These are phyloP conservation scores for Chloroclystis v-ata DNA, from an alignment of 2,888 invertebrate species.

Conservation along the genomic window DNA sequence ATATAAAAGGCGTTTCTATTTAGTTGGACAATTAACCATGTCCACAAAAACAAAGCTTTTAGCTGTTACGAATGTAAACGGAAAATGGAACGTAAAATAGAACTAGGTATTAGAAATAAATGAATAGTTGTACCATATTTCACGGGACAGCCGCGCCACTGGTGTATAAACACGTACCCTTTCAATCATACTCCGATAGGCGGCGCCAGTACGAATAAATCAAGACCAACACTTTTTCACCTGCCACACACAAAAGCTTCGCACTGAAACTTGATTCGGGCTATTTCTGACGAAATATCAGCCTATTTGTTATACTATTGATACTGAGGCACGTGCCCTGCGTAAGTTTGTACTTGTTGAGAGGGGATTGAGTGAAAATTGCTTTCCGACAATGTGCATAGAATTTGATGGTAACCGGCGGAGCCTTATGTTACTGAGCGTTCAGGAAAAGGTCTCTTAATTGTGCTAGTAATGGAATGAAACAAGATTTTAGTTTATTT, in stretches of 20 bases:
- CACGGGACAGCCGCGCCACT: constrained; percentile 55
- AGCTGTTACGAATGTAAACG: no score
- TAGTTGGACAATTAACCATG: no score
- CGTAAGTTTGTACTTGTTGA: constrained; percentile 76
- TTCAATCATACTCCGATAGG: constrained; percentile 75
- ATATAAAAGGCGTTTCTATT: no score
- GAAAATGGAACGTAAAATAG: constrained; percentile 1
- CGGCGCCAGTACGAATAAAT: constrained; percentile 75
- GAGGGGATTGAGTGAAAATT: constrained; percentile 74
- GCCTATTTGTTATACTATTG: constrained; percentile 78
- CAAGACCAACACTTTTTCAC: constrained; percentile 77
- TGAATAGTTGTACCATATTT: constrained; percentile 67
- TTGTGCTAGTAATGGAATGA: constrained; percentile 27
- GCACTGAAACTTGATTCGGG: constrained; percentile 77
- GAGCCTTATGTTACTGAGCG: constrained; percentile 33
- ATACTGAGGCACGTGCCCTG: constrained; percentile 72
- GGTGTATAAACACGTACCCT: constrained; percentile 73
- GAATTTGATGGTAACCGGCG: constrained; percentile 64
- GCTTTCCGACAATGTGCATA: constrained; percentile 71
- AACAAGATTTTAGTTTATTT: constrained; percentile 17
- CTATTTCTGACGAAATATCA: constrained; percentile 78
- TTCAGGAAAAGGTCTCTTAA: constrained; percentile 30
- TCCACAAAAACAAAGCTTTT: no score
- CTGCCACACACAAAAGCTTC: constrained; percentile 78
- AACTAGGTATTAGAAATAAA: constrained; percentile 39